Evolutionary conservation across 2,113 vertebrate species (phyloP), one percentile per base, ranked within the genome.

Genomic region (Menidia beryllina): DNA sequence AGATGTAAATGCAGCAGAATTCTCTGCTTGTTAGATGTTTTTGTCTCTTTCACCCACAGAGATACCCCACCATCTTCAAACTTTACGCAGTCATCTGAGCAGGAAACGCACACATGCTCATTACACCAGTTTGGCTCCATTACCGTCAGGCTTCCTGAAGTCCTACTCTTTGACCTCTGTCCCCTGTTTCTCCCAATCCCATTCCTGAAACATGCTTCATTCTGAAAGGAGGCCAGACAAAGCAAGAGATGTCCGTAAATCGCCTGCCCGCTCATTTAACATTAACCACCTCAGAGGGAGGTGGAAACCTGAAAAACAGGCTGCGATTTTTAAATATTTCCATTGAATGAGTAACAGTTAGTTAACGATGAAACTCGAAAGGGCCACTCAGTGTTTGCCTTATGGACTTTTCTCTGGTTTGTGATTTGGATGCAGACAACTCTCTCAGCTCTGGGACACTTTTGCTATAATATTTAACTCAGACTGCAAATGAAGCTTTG

Each of bases 281-380:
- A 78, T 67, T 68, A 73, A 57, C 70, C 3, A 1, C 54, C 59
- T 61, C 49, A 19, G 54, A 57, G 51, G 43, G 48, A 3, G n/a
- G 34, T 43, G 69, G 63, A 53, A 25, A 34, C n/a, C 38, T 27
- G 66, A 47, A 27, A n/a, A 38, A 4, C 49, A 20, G 9, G 23
- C 34, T 67, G 43, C 55, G 15, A 54, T 79, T 62, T 74, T 80
- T 71, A 68, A 75, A 79, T 74, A 13, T 49, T 20, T 53, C 51
- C 26, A 61, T 38, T 39, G 66, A 86, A 86, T 86, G 69, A 84
- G 72, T 87, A 88, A 86, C 77, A 12, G 47, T 62, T 69, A 70
- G 87, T 91, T 90, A 91, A 84, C 69, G 69, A 70, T 83, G 64
- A 87, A 88, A 81, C 79, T 81, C 20, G 45, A 75, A 85, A 52